Evolutionary conservation across 1,140 invertebrate genomes (phyloP), one percentile per base, ranked within the genome.

Genomic region (Drosophila neocordata): DNA sequence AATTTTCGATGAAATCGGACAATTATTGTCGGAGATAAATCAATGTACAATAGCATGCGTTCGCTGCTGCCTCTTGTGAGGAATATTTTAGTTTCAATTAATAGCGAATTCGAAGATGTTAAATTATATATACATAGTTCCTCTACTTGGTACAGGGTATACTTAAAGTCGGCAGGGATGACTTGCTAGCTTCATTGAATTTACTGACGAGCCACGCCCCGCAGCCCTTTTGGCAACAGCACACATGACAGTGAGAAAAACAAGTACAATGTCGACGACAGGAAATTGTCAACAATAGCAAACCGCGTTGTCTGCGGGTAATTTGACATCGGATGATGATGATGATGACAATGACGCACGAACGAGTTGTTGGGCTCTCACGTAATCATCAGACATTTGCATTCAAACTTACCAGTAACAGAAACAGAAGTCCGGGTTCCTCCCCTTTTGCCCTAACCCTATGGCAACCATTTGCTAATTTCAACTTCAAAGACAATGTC

Each of bases 271-370:
- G 37, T 48, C 59, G 37, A 58, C 62, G 72, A 70, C 80, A 77
- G 73, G 66, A 85, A 77, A 85, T 70, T 85, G 81, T 80, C 69
- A 77, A 87, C 82, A 87, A 78, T 64, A 65, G 82, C 67, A 68
- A 73, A 67, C 62, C 68, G 71, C 74, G 68, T 62, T 74, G 77
- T 81, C 78, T 87, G 77, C 62, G 78, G 70, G 67, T 82, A 87
- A 82, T 87, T 76, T 69, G 65, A 78, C 73, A 74, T 81, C 72
- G 70, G 57, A 57, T 27, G 58, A 60, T 52, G 31, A 44, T 34
- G 22, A 24, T 4, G 6, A 18, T 37, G 52, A 27, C 62, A 53
- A 56, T 75, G 73, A 68, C 51, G 81, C 82, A 85, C 70, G 81
- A 78, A 69, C 71, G 82, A 68, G 59, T 77, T 85, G 77, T 61